Evolutionary conservation across 1,140 invertebrate genomes (phyloP), one percentile per base, ranked within the genome.

Genomic region (Calycopis cecrops): DNA sequence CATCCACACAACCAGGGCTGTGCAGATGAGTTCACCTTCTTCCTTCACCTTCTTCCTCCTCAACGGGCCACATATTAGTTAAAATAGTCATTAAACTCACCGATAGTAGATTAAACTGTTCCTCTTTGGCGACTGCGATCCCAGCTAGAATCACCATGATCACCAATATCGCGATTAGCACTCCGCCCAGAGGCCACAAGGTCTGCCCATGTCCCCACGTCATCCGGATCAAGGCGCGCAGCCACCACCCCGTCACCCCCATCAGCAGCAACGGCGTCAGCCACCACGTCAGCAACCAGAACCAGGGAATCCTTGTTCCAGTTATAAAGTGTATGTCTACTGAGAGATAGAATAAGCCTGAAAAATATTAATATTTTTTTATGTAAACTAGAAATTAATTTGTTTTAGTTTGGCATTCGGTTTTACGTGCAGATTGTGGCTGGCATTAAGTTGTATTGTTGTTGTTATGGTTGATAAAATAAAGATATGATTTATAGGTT

Each of bases 281-380:
- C 75, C 78, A 82, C 77, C 79, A 83, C 0, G 64, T 66, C 1
- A 70, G 62, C 44, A 79, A 56, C 78, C 74, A 85, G 52, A 76
- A 69, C 9, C 67, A 69, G 4, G 81, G 69, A 4, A 84, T 48
- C 28, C 65, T 76, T n/a, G 65, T 63, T 8, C 83, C 78, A 12
- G 83, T 86, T 0, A 86, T 63, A 51, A 86, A 86, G 56, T 85
- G 67, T 51, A 86, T 74, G 48, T 85, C 83, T 0, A 76, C 68
- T 49, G 72, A 72, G 12, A 86, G 67, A 51, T 83, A 74, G 49
- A 65, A 74, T 73, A 73, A 84, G 14, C 80, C 83, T 86, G 71
- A 42, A 74, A 78, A 63, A 9, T 34, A 44, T n/a, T n/a, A n/a
- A 11, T 28, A 28, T 6, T 3, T 6, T 44, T 54, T 18, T 34